Evolutionary conservation across 2,113 vertebrate genomes (phyloP), one percentile per base, ranked within the genome.

Genomic region (Carollia perspicillata): DNA sequence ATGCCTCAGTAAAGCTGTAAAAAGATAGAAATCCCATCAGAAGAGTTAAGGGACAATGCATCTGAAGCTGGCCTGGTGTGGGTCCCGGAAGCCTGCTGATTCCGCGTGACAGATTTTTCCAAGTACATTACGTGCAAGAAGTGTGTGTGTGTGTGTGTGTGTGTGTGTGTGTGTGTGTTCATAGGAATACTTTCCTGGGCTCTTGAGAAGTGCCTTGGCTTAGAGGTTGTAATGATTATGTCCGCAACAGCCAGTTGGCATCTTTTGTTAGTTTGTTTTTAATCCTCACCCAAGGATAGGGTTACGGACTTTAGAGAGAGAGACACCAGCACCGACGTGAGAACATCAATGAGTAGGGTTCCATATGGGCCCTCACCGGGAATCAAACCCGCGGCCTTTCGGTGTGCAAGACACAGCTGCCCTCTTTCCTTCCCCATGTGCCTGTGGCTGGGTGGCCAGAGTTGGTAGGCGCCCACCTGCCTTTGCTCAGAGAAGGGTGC

Each of bases 1-100:
- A 49, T 0, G 37, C 63, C 63, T 96, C 74, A 90, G 42, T 96
- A 88, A 97, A 95, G 18, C 86, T 90, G 22, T 96, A 37, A 84
- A 79, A 37, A 55, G 55, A 55, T 17, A 63, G 44, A 11, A 18
- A 88, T 75, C 22, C 53, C 58, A n/a, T 85, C 90, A 74, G 77
- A 87, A 55, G 58, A 65, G 33, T 71, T 58, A 16, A 85, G 84
- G 66, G 85, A 17, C n/a, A 75, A 12, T 40, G 44, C 0, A 14
- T 72, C 28, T 14, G 13, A 28, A 40, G 10, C 47, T 58, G 65
- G n/a, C 65, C 80, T 47, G 79, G 63, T 37, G 0, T 28, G 16
- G 51, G 4, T 81, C 35, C 42, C 47, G 33, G 69, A 69, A 44
- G 18, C 20, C 58, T 81, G 68, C 51, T 42, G 37, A 79, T 79